These are phyloP conservation scores for Periphyllus acericola DNA, from an alignment of 2,888 invertebrate genomes.

Conservation along the genomic window DNA sequence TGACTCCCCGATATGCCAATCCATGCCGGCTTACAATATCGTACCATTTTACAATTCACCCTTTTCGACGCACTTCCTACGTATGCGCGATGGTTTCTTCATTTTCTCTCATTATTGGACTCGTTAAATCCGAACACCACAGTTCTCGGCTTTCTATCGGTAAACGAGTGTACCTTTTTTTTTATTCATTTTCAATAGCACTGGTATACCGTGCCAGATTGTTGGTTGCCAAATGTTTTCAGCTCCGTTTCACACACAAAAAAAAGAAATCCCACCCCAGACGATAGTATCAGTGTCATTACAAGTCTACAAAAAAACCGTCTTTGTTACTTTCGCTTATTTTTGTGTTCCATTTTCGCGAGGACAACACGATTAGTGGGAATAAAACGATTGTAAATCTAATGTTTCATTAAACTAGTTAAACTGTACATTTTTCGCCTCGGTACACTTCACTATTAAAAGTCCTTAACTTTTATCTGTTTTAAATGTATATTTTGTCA, in stretches of 20 bases:
- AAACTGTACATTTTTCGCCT: no score
- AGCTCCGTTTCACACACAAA: constrained; percentile 10
- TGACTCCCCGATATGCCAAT: no score
- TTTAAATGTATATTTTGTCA: no score
- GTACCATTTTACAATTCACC: no score
- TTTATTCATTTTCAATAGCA: constrained; percentile 20
- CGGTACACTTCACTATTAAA: no score
- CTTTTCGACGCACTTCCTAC: no score
- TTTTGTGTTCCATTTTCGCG: not conserved
- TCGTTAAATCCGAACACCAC: not conserved
- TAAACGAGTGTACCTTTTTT: constrained; percentile 2
- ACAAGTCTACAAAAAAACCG: not conserved
- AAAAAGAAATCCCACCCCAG: not conserved
- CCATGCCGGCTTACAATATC: no score
- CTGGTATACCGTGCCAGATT: not conserved
- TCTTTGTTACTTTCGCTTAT: not conserved
- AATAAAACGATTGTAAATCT: not conserved
- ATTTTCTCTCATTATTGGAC: not conserved
- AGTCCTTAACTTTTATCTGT: no score
- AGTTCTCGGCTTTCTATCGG: not conserved
- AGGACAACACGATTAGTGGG: not conserved
- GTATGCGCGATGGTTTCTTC: not conserved
- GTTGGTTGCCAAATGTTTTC: constrained; percentile 37
- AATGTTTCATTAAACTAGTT: no score
- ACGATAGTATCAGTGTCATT: not conserved